Conservation (phyloP, 30 jellyfish, hydroid and myxozoan species). For the Chironex yamaguchii region DNA sequence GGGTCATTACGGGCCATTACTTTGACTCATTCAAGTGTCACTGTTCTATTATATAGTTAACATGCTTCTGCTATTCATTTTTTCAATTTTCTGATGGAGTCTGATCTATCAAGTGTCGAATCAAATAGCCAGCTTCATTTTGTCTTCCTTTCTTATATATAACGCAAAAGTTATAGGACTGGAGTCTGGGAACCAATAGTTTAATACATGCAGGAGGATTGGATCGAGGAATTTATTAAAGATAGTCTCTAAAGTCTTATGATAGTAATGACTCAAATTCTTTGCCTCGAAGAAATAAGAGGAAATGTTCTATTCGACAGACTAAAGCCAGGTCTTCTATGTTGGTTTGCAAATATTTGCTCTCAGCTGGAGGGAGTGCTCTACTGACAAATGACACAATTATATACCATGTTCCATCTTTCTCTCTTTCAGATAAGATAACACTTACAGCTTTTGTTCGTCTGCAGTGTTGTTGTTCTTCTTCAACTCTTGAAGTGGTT, state of each 20-base stretch:
- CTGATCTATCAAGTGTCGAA: conserved; percentile 44
- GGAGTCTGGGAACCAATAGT: too few species aligned
- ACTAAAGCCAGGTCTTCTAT: conserved; percentile 63
- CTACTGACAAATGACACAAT: conserved; percentile 42
- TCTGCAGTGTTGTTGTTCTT: conserved; percentile 27
- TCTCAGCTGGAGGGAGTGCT: conserved; percentile 53
- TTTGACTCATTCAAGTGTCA: conserved; percentile 57
- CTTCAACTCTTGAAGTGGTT: conserved; percentile 53
- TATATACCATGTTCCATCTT: conserved; percentile 19
- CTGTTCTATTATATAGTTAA: conserved; percentile 21
- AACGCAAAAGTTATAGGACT: too few species aligned
- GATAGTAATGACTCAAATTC: too few species aligned
- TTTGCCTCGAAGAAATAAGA: conserved; percentile 36
- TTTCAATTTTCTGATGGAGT: conserved; percentile 38
- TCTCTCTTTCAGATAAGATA: conserved; percentile 31
- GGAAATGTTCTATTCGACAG: conserved; percentile 54
- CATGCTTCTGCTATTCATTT: conserved; percentile 40
- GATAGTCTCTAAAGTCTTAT: too few species aligned
- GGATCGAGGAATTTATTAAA: too few species aligned
- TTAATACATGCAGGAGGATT: too few species aligned
- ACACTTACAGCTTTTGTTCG: conserved; percentile 14
- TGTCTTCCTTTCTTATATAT: too few species aligned
- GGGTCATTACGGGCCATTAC: conserved; percentile 43
- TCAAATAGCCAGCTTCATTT: conserved; percentile 59
- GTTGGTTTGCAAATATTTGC: conserved; percentile 50